Evolutionary conservation across 2,888 invertebrate genomes (phyloP), one percentile per base, ranked within the genome.

Genomic region (Camptogramma bilineatum): DNA sequence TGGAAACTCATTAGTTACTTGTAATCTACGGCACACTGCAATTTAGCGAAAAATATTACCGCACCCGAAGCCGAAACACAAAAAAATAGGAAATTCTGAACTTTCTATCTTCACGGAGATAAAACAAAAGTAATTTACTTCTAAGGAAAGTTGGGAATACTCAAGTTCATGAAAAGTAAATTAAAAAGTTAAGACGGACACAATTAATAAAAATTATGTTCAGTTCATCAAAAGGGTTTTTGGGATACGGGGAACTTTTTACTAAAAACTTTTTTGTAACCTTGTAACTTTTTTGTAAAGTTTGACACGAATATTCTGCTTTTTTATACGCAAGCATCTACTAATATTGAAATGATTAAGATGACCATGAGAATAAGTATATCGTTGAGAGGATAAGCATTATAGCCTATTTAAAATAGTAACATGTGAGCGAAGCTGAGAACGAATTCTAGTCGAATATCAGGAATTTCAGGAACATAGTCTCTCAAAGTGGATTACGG

Each of bases 1-100:
- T 67, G 72, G 70, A 75, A 75, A 75, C 78, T 73, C 78, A 75
- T 79, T 79, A 77, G 77, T 77, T 71, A 71, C 64, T 54, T 52
- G 72, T 74, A 74, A 78, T 76, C 66, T 76, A 76, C 69, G 64
- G 62, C 31, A 52, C 61, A 47, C 55, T 64, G 64, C 66, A 64
- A 64, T 64, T 64, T 68, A 64, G 61, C 55, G 56, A 53, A 68
- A 68, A 68, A 62, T 62, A 64, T 62, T 54, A 66, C 62, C 46
- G 44, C 51, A 39, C 16, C 53, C 39, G 9, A 19, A 28, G 55
- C 34, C 47, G 16, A 34, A 10, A 39, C 44, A 59, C 53, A 64
- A 64, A 59, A 57, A 61, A 57, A 65, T 54, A 48, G 48, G 24
- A 8, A 47, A 53, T 34, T 39, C 18, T n/a, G 13, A 55, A 47